These are phyloP conservation scores for Coremacera marginata DNA, from an alignment of 2,888 invertebrate genomes.

Conservation along the genomic window DNA sequence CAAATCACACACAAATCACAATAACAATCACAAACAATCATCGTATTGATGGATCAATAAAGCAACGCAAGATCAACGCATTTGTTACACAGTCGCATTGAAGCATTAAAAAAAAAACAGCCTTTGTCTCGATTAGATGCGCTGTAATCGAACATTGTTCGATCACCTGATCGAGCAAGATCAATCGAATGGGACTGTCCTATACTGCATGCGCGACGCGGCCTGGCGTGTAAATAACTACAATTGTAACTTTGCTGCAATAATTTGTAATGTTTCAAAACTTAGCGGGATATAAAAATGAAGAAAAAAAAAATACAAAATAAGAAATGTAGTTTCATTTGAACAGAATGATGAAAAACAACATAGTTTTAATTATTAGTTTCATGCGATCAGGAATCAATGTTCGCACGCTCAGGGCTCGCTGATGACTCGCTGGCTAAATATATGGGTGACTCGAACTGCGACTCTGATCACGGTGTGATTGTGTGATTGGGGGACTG, in stretches of 20 bases:
- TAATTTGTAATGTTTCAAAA: slow-evolving; percentile 43
- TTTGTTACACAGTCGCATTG: neutral
- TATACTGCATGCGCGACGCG: neutral
- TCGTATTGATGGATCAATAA: slow-evolving; percentile 29
- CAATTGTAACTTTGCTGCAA: slow-evolving; percentile 34
- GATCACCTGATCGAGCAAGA: slow-evolving; percentile 18
- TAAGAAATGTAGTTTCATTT: too few relatives aligned
- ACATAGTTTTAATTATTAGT: slow-evolving; percentile 3
- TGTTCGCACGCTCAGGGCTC: slow-evolving; percentile 21
- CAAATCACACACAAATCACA: slow-evolving; percentile 20
- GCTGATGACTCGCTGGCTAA: slow-evolving; percentile 8
- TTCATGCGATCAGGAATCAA: slow-evolving; percentile 29
- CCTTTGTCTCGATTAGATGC: neutral
- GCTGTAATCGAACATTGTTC: slow-evolving; percentile 3
- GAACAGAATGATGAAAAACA: slow-evolving; percentile 25
- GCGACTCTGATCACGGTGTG: slow-evolving; percentile 6
- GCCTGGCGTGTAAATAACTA: slow-evolving; percentile 20
- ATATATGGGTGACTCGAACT: slow-evolving; percentile 18
- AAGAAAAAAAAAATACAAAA: neutral
- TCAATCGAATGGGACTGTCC: neutral
- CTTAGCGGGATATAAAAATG: slow-evolving; percentile 37
- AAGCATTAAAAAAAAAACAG: neutral
- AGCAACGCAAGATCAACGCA: neutral
- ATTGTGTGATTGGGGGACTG: neutral
- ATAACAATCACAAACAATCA: slow-evolving; percentile 5